These are phyloP conservation scores for Sicus ferrugineus DNA, from an alignment of 2,888 invertebrate genomes.

Conservation along the genomic window DNA sequence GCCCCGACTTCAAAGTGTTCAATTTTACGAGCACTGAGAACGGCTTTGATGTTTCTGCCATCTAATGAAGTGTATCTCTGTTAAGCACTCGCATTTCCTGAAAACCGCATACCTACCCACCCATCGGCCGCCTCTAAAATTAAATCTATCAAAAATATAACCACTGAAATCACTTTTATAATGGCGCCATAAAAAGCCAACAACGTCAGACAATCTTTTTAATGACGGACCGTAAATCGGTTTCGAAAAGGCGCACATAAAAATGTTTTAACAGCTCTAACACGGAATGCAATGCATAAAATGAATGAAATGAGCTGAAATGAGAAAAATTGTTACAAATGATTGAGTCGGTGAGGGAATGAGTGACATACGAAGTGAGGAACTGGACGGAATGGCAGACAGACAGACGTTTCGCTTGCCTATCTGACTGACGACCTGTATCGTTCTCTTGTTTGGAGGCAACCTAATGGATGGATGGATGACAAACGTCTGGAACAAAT, in stretches of 20 bases:
- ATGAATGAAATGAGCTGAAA: neutral
- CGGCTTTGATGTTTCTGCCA: neutral
- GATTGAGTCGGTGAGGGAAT: too few species aligned
- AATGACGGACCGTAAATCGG: conserved; percentile 25
- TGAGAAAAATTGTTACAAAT: neutral
- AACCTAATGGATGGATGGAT: neutral
- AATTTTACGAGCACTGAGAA: neutral
- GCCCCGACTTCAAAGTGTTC: too few species aligned
- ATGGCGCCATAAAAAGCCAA: conserved; percentile 38
- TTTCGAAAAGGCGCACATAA: conserved; percentile 14
- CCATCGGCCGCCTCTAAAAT: conserved; percentile 17
- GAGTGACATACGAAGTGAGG: neutral
- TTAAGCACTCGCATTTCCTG: neutral
- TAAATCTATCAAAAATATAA: conserved; percentile 34
- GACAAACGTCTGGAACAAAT: too few species aligned
- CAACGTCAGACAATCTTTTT: conserved; percentile 6
- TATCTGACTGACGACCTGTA: neutral
- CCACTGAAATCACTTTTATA: conserved; percentile 44
- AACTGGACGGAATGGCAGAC: neutral
- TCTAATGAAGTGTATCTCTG: neutral
- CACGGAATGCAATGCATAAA: neutral
- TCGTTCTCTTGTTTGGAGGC: neutral
- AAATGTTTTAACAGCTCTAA: conserved; percentile 13
- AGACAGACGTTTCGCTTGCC: neutral
- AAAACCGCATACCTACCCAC: neutral